Percentiles rank a stretch among this genome's conserved stretches.
phyloP scores from a whole-genome alignment of 2,888 invertebrate species.

The Marasmarcha lunaedactyla region DNA sequence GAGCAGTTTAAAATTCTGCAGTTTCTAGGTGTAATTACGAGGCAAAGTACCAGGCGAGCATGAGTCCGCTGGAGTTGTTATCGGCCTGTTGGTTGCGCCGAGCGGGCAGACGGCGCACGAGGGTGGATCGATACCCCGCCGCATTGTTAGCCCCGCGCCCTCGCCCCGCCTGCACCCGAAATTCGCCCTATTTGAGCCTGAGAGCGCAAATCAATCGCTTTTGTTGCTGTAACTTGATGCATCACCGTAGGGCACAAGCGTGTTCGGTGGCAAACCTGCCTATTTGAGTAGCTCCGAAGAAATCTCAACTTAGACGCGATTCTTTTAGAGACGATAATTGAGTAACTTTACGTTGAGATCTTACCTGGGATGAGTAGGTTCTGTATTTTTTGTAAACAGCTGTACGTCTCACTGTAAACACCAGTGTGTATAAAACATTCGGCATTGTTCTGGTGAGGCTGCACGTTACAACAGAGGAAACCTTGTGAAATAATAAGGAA shows the following conservation, averaged over 20 bases:
- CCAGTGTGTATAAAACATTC: slow-evolving; percentile 5
- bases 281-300: not conserved
- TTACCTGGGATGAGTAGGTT: not conserved
- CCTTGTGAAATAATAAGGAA: slow-evolving; percentile 3
- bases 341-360: not conserved
- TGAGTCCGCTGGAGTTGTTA: slow-evolving; percentile 30
- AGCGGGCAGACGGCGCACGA: slow-evolving; percentile 38
- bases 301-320: not conserved
- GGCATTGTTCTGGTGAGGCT: slow-evolving; percentile 8
- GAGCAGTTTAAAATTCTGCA: too few species aligned
- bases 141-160: slow-evolving; percentile 56
- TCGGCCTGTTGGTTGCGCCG: slow-evolving; percentile 25
- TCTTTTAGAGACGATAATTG: not conserved
- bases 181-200: slow-evolving; percentile 63
- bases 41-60: slow-evolving; percentile 57
- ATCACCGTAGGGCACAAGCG: slow-evolving; percentile 17
- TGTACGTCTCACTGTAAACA: not conserved
- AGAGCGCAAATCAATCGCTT: slow-evolving; percentile 59
- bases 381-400: not conserved
- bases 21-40: too few species aligned
- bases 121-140: slow-evolving; percentile 60
- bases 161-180: slow-evolving; percentile 42
- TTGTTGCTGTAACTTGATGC: slow-evolving; percentile 58
- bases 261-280: not conserved
- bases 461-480: slow-evolving; percentile 7